Percentiles rank a stretch among this genome's conserved stretches.
Evolutionary conservation across 2,797 vertebrate species (phyloP).

Genomic region (Decapterus maruadsi): DNA sequence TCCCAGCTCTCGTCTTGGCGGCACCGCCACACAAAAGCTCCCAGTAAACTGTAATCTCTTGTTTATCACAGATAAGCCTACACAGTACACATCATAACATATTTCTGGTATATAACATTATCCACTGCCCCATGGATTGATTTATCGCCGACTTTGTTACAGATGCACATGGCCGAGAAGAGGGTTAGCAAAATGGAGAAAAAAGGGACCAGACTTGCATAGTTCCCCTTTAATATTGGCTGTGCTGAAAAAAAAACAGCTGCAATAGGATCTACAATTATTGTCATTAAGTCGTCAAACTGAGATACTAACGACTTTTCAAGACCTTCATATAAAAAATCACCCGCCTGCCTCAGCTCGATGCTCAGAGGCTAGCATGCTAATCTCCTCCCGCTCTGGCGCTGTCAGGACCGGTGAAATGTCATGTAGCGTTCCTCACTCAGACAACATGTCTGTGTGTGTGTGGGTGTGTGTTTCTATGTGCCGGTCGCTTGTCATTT

Average conservation of each 20-base stretch:
- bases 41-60: too few relatives aligned
- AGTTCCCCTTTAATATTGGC: slow-evolving; percentile 1
- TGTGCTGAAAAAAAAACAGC: neutral
- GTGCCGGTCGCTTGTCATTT: slow-evolving; percentile 39
- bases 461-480: slow-evolving; percentile 1
- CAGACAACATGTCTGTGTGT: slow-evolving; percentile 7
- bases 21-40: too few relatives aligned
- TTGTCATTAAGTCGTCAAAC: slow-evolving; percentile 39
- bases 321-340: slow-evolving; percentile 56
- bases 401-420: slow-evolving; percentile 53
- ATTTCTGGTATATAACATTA: too few relatives aligned
- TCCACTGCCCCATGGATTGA: too few relatives aligned
- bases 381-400: slow-evolving; percentile 49
- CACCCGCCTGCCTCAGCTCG: slow-evolving; percentile 36
- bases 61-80: too few relatives aligned
- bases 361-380: slow-evolving; percentile 21
- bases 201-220: too few relatives aligned
- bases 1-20: too few relatives aligned
- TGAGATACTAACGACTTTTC: slow-evolving; percentile 44
- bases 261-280: neutral
- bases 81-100: too few relatives aligned
- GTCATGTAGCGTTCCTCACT: slow-evolving; percentile 38
- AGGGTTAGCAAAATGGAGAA: too few relatives aligned
- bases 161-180: too few relatives aligned
- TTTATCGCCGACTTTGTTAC: too few relatives aligned